Evolutionary conservation across 2,888 invertebrate species (phyloP).

Genomic region (Notocelia uddmanniana): DNA sequence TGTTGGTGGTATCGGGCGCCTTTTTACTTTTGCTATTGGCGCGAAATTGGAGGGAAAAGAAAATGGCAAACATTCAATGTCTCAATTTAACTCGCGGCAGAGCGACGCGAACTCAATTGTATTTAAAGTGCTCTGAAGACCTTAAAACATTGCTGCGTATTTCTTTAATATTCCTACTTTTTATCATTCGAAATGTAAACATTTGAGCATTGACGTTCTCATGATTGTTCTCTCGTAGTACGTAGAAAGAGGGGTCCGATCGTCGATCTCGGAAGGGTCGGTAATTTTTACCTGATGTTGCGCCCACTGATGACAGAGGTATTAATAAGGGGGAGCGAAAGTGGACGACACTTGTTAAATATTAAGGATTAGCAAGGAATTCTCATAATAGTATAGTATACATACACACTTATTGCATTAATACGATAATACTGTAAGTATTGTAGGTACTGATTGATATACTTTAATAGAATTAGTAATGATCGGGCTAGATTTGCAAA

Average conservation of each 20-base stretch:
- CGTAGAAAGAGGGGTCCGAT: constrained; percentile 76
- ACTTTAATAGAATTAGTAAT: constrained; percentile 7
- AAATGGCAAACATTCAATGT: constrained; percentile 81
- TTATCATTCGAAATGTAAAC: constrained; percentile 70
- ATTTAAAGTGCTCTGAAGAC: constrained; percentile 63
- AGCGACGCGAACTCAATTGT: constrained; percentile 68
- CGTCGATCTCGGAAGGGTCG: constrained; percentile 67
- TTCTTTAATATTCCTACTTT: constrained; percentile 73
- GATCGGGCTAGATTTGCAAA: constrained; percentile 20
- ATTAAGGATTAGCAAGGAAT: constrained; percentile 48
- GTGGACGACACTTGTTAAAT: constrained; percentile 67
- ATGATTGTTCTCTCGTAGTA: constrained; percentile 69
- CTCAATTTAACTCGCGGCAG: constrained; percentile 73
- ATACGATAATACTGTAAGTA: constrained; percentile 51
- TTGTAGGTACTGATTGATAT: neutral
- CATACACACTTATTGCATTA: constrained; percentile 51
- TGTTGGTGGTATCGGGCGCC: constrained; percentile 74
- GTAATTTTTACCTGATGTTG: constrained; percentile 83
- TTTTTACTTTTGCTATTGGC: constrained; percentile 79
- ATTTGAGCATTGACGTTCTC: constrained; percentile 67
- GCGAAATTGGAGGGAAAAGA: constrained; percentile 77
- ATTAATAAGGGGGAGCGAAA: constrained; percentile 73
- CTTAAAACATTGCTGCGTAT: constrained; percentile 69
- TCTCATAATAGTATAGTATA: constrained; percentile 33
- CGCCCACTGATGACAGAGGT: constrained; percentile 76